Percentiles rank a stretch among this genome's conserved stretches.
Conservation (phyloP, 2,113 vertebrate genomes). For the Pseudorasbora parva region DNA sequence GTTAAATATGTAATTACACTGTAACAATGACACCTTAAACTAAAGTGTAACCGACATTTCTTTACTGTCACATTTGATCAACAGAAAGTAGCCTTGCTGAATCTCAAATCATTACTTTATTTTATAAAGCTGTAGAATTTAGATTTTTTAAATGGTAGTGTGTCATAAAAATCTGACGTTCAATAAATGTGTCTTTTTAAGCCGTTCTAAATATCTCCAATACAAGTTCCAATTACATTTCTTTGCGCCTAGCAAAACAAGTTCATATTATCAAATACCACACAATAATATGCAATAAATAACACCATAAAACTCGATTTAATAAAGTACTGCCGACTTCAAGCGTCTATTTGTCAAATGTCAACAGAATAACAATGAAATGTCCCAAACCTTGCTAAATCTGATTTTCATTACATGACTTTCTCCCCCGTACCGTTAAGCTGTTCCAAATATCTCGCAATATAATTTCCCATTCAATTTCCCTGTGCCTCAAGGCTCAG, state of each 20-base stretch:
- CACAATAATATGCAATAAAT: not conserved
- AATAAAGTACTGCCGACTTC: not conserved
- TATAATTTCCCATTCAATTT: constrained; percentile 31
- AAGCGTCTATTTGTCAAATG: not conserved
- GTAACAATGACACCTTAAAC: too few species aligned
- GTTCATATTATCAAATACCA: not conserved
- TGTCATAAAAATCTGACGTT: too few species aligned
- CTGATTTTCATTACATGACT: constrained; percentile 2
- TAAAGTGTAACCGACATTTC: too few species aligned
- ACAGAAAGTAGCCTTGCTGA: too few species aligned
- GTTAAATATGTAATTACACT: too few species aligned
- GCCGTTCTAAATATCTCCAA: not conserved
- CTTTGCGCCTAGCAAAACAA: not conserved
- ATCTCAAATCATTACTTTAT: too few species aligned
- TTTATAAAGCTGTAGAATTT: too few species aligned
- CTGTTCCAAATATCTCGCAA: not conserved
- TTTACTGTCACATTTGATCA: too few species aligned
- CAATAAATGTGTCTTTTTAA: not conserved
- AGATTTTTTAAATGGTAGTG: too few species aligned
- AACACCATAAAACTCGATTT: not conserved
- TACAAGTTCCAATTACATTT: not conserved
- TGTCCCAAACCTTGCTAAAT: not conserved
- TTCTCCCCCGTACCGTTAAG: not conserved
- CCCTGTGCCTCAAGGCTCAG: not conserved
- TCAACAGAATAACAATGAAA: not conserved